These are phyloP conservation scores for Myotis daubentonii DNA, from an alignment of 2,797 vertebrate genomes.

Conservation along the genomic window DNA sequence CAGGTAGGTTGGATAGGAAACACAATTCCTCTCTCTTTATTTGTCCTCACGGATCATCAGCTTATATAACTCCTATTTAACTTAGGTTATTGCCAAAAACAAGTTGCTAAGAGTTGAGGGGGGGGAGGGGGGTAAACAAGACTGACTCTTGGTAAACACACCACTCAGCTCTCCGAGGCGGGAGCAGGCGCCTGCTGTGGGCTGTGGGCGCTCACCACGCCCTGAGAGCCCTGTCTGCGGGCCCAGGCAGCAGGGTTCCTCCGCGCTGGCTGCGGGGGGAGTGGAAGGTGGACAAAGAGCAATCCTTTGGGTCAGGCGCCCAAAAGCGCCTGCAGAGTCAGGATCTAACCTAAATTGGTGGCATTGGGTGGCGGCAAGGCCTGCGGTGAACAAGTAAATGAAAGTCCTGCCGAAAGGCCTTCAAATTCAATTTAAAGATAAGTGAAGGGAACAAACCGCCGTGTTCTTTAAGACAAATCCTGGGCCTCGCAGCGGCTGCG, in stretches of 20 bases:
- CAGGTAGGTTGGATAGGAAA: background rate
- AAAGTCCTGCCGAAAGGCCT: background rate
- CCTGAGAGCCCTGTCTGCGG: background rate
- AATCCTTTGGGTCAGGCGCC: background rate
- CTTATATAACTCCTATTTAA: background rate
- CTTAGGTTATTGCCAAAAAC: background rate
- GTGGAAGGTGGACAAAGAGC: background rate
- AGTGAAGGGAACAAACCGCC: background rate
- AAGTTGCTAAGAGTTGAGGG: background rate
- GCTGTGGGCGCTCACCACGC: rapidly evolving
- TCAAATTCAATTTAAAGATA: background rate
- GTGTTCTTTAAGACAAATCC: background rate
- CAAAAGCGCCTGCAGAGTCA: background rate
- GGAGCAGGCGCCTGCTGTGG: background rate
- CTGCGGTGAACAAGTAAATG: background rate
- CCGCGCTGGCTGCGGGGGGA: no score
- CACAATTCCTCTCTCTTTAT: background rate
- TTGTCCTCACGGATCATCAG: background rate
- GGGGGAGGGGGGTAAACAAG: background rate
- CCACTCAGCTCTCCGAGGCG: background rate
- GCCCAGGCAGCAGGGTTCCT: background rate
- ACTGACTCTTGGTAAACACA: background rate
- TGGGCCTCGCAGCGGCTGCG: background rate
- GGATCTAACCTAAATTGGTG: background rate
- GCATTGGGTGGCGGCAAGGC: rapidly evolving